Evolutionary conservation across 2,113 vertebrate species (phyloP).

Genomic region (Malaclemys terrapin): DNA sequence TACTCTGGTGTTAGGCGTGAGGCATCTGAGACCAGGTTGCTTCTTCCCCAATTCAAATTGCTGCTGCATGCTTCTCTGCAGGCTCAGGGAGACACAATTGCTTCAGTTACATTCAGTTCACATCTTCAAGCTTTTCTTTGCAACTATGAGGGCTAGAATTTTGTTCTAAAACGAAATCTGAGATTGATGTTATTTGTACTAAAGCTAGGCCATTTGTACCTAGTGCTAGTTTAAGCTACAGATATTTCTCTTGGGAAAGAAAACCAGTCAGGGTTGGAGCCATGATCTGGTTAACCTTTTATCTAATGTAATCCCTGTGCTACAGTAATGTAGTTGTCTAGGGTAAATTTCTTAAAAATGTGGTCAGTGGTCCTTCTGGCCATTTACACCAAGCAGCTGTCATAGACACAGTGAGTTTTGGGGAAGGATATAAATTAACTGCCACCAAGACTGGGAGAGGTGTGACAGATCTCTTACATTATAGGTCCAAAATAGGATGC

Average conservation of each 20-base stretch:
- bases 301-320: not conserved
- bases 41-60: too few relatives aligned
- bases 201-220: not conserved
- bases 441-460: not conserved
- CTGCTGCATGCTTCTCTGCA: too few relatives aligned
- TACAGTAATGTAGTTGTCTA: not conserved
- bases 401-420: not conserved
- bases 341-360: not conserved
- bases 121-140: not conserved
- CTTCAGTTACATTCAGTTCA: not conserved
- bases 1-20: too few relatives aligned
- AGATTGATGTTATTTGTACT: not conserved
- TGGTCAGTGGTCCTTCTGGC: not conserved
- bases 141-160: not conserved
- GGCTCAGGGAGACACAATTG: not conserved
- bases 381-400: not conserved
- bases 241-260: not conserved
- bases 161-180: not conserved
- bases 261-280: not conserved
- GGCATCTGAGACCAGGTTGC: too few relatives aligned
- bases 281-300: not conserved
- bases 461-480: not conserved
- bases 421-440: not conserved
- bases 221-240: not conserved
- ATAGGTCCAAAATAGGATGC: not conserved